A percentile compares a stretch with the other conserved stretches of the same genome.
Conservation (phyloP, 2,888 invertebrate genomes). For the Drosophila melanosoma region DNA sequence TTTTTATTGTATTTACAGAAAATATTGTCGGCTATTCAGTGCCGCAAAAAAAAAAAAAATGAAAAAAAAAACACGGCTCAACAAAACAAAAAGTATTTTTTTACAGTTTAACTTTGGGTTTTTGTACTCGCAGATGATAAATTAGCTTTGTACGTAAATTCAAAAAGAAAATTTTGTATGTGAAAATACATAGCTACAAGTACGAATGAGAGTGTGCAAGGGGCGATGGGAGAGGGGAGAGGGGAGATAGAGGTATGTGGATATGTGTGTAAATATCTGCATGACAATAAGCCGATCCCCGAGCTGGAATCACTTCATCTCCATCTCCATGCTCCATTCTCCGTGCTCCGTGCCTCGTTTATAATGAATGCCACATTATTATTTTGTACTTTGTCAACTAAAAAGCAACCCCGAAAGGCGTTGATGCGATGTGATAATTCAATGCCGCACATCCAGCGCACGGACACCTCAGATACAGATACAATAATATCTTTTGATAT, state of each 20-base stretch:
- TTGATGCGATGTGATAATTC: slow-evolving; percentile 75
- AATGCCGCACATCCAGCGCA: slow-evolving; percentile 73
- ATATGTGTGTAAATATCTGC: slow-evolving; percentile 72
- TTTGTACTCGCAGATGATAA: slow-evolving; percentile 67
- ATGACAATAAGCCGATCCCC: slow-evolving; percentile 68
- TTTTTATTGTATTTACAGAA: slow-evolving; percentile 68
- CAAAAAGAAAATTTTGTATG: slow-evolving; percentile 76
- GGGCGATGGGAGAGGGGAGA: background rate
- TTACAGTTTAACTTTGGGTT: slow-evolving; percentile 64
- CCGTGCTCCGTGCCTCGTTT: slow-evolving; percentile 8
- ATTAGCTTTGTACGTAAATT: slow-evolving; percentile 78
- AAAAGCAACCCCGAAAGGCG: slow-evolving; percentile 38
- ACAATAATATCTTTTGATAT: slow-evolving; percentile 72
- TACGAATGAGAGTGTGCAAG: background rate
- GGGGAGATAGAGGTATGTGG: background rate
- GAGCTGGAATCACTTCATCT: slow-evolving; percentile 8
- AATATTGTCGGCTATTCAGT: slow-evolving; percentile 70
- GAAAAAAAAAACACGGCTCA: slow-evolving; percentile 12
- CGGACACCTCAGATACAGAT: slow-evolving; percentile 58
- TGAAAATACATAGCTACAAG: slow-evolving; percentile 51
- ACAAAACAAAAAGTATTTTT: slow-evolving; percentile 51
- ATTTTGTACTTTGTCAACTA: slow-evolving; percentile 78
- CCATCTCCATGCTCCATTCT: slow-evolving; percentile 8
- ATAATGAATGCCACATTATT: slow-evolving; percentile 75
- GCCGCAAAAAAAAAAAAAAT: slow-evolving; percentile 32